Evolutionary conservation across 2,113 vertebrate genomes (phyloP).

Genomic region (Poicephalus meyeri): DNA sequence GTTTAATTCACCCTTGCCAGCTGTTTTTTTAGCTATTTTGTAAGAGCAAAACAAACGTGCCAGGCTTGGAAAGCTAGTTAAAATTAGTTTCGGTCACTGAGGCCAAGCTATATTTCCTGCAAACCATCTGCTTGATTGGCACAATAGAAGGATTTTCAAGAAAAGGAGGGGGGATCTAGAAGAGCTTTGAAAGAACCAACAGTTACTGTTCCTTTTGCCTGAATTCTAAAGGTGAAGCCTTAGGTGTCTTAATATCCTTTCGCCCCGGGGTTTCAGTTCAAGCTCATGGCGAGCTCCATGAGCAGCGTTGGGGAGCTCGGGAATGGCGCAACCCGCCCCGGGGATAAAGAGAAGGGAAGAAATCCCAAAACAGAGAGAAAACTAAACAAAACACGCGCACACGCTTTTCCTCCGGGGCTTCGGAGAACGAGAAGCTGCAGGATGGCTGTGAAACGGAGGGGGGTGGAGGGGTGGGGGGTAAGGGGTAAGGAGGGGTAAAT

Average conservation of each 20-base stretch:
- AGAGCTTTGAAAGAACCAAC: conserved; percentile 79
- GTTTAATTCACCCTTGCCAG: conserved; percentile 94
- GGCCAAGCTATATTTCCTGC: conserved; percentile 95
- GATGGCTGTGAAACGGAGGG: background rate
- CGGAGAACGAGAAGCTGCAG: background rate
- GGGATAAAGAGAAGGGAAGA: accelerated
- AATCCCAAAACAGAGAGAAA: background rate
- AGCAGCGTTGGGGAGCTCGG: background rate
- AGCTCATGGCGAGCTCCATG: background rate
- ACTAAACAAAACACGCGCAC: accelerated
- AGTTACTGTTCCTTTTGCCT: conserved; percentile 78
- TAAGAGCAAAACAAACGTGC: conserved; percentile 91
- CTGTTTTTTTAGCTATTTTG: conserved; percentile 91
- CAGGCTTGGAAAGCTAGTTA: conserved; percentile 94
- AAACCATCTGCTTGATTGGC: conserved; percentile 98
- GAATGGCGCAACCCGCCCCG: background rate
- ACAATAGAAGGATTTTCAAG: conserved; percentile 98
- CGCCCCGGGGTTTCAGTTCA: conserved; percentile 4
- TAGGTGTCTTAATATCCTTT: conserved; percentile 79
- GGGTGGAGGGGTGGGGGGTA: background rate
- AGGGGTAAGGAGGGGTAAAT: too few relatives aligned
- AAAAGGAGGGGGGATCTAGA: conserved; percentile 69
- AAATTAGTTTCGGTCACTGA: conserved; percentile 98
- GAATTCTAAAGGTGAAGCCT: conserved; percentile 84
- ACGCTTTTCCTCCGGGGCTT: background rate